phyloP scores from a whole-genome alignment of 2,888 invertebrate species.

The Tribolium freemani region DNA sequence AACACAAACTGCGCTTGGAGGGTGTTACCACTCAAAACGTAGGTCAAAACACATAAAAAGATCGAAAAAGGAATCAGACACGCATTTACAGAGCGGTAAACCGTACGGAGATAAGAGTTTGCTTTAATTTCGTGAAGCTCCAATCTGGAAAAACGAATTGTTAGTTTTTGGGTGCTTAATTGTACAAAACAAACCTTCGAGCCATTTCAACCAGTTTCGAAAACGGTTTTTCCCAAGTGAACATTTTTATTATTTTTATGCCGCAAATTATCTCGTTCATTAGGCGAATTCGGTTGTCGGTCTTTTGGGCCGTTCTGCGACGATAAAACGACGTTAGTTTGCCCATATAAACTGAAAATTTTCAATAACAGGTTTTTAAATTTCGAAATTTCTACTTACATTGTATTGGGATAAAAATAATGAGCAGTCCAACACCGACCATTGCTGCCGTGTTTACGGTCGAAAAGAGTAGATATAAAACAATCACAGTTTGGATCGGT shows the following conservation, averaged over 20 bases:
- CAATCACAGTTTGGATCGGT: conserved; percentile 80
- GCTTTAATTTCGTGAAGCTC: conserved; percentile 78
- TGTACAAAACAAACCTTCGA: conserved; percentile 65
- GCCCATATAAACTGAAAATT: conserved; percentile 69
- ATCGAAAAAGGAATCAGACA: conserved; percentile 87
- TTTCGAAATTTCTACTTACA: conserved; percentile 52
- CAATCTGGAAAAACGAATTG: conserved; percentile 67
- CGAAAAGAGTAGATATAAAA: conserved; percentile 77
- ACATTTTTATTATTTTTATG: conserved; percentile 95
- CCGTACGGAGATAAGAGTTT: conserved; percentile 80
- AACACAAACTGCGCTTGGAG: conserved; percentile 86
- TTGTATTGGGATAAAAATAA: conserved; percentile 66
- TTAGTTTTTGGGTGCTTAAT: too few relatives aligned
- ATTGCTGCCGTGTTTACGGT: conserved; percentile 69
- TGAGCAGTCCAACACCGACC: conserved; percentile 70
- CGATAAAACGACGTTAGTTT: conserved; percentile 67
- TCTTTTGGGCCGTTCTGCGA: conserved; percentile 81
- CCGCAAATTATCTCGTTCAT: conserved; percentile 94
- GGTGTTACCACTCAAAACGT: conserved; percentile 76
- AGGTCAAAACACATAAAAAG: conserved; percentile 83
- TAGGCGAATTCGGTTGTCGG: conserved; percentile 86
- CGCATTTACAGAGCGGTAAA: conserved; percentile 83
- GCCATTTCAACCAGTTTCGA: conserved; percentile 79
- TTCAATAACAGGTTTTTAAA: neutral
- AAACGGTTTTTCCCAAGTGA: conserved; percentile 94